phyloP scores from a whole-genome alignment of 2,888 invertebrate species.

The Disparrhopalites patrizii region DNA sequence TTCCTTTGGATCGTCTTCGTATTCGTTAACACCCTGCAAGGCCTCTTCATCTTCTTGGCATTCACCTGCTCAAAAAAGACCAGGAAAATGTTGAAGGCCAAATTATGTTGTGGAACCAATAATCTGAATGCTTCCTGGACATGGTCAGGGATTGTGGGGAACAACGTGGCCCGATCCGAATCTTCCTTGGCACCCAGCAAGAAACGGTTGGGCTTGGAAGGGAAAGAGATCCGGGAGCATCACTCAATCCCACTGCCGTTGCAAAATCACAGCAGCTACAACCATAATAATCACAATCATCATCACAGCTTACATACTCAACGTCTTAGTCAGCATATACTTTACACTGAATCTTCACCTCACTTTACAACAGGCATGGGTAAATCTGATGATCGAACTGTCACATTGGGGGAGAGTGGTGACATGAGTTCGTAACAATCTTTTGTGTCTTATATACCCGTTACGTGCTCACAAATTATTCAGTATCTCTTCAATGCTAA shows the following conservation, averaged over 20 bases:
- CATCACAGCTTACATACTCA: constrained; percentile 16
- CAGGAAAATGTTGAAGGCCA: constrained; percentile 43
- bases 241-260: constrained; percentile 31
- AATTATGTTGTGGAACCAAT: constrained; percentile 34
- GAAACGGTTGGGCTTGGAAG: constrained; percentile 40
- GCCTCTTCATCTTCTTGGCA: constrained; percentile 55
- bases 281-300: constrained; percentile 16
- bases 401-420: constrained; percentile 4
- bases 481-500: too few species aligned
- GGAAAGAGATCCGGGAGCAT: constrained; percentile 39
- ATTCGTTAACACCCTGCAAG: constrained; percentile 55
- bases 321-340: constrained; percentile 25
- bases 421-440: too few species aligned
- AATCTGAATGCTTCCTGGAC: constrained; percentile 46
- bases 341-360: constrained; percentile 32
- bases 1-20: constrained; percentile 55
- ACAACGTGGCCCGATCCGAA: constrained; percentile 38
- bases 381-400: constrained; percentile 4
- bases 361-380: constrained; percentile 23
- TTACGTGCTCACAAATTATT: too few species aligned
- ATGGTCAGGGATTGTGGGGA: constrained; percentile 45
- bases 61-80: constrained; percentile 56
- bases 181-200: constrained; percentile 45
- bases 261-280: constrained; percentile 20
- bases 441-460: too few species aligned